Base-by-base conservation (phyloP, 2,113 vertebrate genomes). In the Pontoporia blainvillei region DNA sequence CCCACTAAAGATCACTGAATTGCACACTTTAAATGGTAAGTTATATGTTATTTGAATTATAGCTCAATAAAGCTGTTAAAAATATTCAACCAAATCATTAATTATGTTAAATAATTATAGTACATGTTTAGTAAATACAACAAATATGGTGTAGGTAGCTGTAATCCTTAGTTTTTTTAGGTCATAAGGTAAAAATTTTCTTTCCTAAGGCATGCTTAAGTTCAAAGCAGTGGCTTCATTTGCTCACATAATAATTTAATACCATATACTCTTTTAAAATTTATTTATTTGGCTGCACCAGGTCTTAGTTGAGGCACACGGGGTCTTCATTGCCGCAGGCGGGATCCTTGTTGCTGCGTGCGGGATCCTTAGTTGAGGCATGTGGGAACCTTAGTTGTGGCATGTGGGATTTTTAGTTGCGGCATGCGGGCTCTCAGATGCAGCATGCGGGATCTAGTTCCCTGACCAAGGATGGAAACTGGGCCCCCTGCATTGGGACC, bases 1-100 rank as follows among this genome's bases (percentile, higher is more conserved):
- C 72, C 52, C 82, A 94, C n/a, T 90, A 82, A 67, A 75, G 20
- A 86, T 46, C 17, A 57, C 49, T 72, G 34, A 81, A 89, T 84
- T 69, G 23, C 61, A 78, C 0, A 93, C 25, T 79, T 90, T 85
- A 90, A 71, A 44, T 67, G 66, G 34, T 88, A 94, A 83, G 78
- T 75, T 44, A 2, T 54, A 61, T 79, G 31, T 86, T 86, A 71
- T 83, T 90, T 91, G 34, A 91, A 69, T 86, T 93, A 69, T 21
- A 75, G 69, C n/a, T 87, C 67, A 87, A 75, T 62, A 57, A 95
- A 93, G 5, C 67, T 83, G 31, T 83, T 87, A 46, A 86, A 76
- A 94, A 83, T 78, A 67, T 61, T 89, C 81, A 83, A 76, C 75
- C 52, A 95, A 61, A 84, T 83, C 12, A 83, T 36, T 86, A 93